Evolutionary conservation across 2,888 invertebrate genomes (phyloP), one percentile per base, ranked within the genome.

Genomic region (Anthophora plumipes): DNA sequence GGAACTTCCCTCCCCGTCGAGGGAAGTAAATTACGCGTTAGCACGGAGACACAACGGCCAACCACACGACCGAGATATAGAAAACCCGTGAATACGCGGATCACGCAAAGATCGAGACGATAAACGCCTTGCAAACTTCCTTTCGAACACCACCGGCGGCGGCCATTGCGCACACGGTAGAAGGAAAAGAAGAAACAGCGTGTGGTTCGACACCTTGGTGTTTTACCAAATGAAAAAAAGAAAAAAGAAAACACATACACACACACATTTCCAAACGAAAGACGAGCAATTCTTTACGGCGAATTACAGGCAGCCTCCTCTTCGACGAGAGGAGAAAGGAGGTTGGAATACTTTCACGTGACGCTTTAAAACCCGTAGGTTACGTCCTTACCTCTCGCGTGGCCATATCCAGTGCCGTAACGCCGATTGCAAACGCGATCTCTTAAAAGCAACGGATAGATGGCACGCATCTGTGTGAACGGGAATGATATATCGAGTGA

Each of bases 311-410:
- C 25, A 11, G 0, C 39, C 17, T 41, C 31, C 50, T 25, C 8
- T 5, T n/a, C n/a, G n/a, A n/a, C n/a, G n/a, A 54, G 59, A 72
- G 77, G 63, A 76, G 78, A 76, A 69, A 78, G 76, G 76, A 68
- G 77, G 54, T 54, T 67, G 75, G 8, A 31, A 60, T 60, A 77
- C 77, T 75, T 77, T 77, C 77, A 77, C 77, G 60, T 75, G 60
- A 77, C 20, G 66, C 46, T 54, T 48, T 48, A 52, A 57, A 60
- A 66, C 75, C 39, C 22, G 50, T 25, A 43, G 48, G 76, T 59
- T 64, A 57, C 57, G 55, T 73, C 63, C 71, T 71, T 54, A 20
- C 55, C 71, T 71, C 61, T 31, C 55, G 43, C 55, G 25, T 68
- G 43, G n/a, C 57, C 57, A 17, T 17, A 22, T 46, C 43, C 46